Evolutionary conservation across 2,888 invertebrate genomes (phyloP).

Genomic region (Dasypogon diadema): DNA sequence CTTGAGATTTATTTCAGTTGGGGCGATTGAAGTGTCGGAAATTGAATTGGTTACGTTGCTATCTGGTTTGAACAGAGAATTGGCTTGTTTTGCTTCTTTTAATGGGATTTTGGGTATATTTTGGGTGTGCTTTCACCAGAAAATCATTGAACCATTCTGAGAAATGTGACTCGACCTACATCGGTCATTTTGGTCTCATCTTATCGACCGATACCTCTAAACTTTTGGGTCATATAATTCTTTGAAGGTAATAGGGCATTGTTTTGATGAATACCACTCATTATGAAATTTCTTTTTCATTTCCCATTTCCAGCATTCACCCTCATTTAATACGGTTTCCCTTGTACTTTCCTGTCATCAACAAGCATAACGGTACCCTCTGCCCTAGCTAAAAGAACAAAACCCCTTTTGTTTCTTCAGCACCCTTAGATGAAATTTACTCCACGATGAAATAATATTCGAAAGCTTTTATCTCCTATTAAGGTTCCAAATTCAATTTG

Average conservation of each 20-base stretch:
- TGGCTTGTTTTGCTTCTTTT: conserved; percentile 24
- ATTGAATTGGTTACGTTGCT: conserved; percentile 38
- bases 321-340: conserved; percentile 20
- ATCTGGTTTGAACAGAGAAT: conserved; percentile 11
- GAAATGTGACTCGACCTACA: background rate
- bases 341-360: conserved; percentile 27
- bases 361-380: conserved; percentile 4
- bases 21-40: conserved; percentile 32
- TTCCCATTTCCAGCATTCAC: conserved; percentile 17
- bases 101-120: no score
- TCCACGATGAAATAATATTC: conserved; percentile 51
- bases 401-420: conserved; percentile 30
- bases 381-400: background rate
- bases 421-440: conserved; percentile 44
- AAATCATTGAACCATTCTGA: background rate
- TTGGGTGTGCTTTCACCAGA: no score
- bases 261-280: conserved; percentile 43
- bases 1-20: conserved; percentile 13
- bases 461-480: conserved; percentile 52
- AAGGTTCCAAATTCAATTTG: conserved; percentile 50
- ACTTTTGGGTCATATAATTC: background rate
- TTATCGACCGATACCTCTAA: background rate
- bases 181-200: background rate
- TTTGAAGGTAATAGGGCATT: background rate
- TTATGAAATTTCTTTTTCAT: conserved; percentile 41